A percentile compares a stretch with the other conserved stretches of the same genome.
Evolutionary conservation across 2,888 invertebrate genomes (phyloP).

Genomic region (Lasioglossum malachurum): DNA sequence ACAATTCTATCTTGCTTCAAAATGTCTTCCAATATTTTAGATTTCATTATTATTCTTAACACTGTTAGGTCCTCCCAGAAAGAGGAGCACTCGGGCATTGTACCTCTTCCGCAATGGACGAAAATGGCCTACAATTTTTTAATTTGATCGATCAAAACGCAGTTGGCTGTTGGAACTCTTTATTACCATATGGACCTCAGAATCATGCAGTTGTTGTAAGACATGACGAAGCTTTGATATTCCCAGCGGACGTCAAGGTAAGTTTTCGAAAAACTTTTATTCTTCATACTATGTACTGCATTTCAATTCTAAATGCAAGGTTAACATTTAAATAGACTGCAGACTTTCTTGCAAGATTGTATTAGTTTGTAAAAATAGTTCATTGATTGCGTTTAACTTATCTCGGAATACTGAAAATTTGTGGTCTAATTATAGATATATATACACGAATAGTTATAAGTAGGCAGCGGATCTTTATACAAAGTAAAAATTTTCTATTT

Average conservation of each 20-base stretch:
- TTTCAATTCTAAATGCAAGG: not conserved
- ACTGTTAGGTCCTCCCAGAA: slow-evolving; percentile 85
- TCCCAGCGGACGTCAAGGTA: slow-evolving; percentile 93
- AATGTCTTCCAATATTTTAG: not conserved
- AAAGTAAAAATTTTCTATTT: too few relatives aligned
- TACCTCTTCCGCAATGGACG: slow-evolving; percentile 91
- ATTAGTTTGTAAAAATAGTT: not conserved
- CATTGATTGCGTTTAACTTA: too few relatives aligned
- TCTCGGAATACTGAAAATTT: too few relatives aligned
- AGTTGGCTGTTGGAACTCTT: slow-evolving; percentile 93
- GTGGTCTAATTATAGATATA: too few relatives aligned
- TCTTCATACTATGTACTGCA: not conserved
- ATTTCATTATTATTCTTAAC: slow-evolving; percentile 5
- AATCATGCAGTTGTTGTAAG: slow-evolving; percentile 90
- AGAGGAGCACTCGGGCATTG: slow-evolving; percentile 90
- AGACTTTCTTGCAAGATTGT: not conserved
- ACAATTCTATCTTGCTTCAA: not conserved
- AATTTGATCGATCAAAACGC: slow-evolving; percentile 93
- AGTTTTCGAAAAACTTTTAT: not conserved
- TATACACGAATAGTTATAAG: too few relatives aligned
- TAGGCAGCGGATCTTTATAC: too few relatives aligned
- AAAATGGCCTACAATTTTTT: slow-evolving; percentile 91
- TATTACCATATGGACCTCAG: slow-evolving; percentile 88
- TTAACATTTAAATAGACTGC: not conserved
- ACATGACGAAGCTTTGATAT: slow-evolving; percentile 91